These are phyloP conservation scores for Podabrus alpinus DNA, from an alignment of 2,888 invertebrate species.

Conservation along the genomic window DNA sequence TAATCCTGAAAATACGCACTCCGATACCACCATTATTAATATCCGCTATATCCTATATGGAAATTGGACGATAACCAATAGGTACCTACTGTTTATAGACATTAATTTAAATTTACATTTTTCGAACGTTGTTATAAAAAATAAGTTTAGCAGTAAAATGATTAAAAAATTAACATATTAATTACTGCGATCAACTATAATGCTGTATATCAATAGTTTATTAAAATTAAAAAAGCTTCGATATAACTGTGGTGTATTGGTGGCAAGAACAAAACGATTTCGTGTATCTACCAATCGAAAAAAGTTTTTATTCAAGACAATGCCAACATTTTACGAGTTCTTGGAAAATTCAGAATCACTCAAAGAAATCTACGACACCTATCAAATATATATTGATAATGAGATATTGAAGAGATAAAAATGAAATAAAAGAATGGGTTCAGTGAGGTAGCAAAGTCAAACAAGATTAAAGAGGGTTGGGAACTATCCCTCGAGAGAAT, in stretches of 20 bases:
- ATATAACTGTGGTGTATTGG: background rate
- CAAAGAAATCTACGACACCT: conserved; percentile 33
- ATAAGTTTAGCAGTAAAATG: background rate
- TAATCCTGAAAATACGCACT: background rate
- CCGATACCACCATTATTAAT: background rate
- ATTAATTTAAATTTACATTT: background rate
- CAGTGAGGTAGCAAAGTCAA: conserved; percentile 39
- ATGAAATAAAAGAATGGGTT: conserved; percentile 44
- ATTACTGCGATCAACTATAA: conserved; percentile 9
- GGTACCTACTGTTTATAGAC: background rate
- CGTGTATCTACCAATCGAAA: background rate
- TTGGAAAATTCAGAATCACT: conserved; percentile 24
- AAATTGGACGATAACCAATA: background rate
- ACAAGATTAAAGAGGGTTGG: conserved; percentile 40
- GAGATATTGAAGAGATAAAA: conserved; percentile 45
- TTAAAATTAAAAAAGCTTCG: background rate
- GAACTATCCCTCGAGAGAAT: conserved; percentile 31
- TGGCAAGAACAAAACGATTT: background rate
- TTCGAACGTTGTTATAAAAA: background rate
- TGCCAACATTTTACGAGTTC: conserved; percentile 30
- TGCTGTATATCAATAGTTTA: background rate
- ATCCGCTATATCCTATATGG: background rate
- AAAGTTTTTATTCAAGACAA: conserved; percentile 15
- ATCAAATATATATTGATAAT: conserved; percentile 41
- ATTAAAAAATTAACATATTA: conserved; percentile 17